Conservation (phyloP, 2,888 invertebrate species). For the Aphrophora alni region DNA sequence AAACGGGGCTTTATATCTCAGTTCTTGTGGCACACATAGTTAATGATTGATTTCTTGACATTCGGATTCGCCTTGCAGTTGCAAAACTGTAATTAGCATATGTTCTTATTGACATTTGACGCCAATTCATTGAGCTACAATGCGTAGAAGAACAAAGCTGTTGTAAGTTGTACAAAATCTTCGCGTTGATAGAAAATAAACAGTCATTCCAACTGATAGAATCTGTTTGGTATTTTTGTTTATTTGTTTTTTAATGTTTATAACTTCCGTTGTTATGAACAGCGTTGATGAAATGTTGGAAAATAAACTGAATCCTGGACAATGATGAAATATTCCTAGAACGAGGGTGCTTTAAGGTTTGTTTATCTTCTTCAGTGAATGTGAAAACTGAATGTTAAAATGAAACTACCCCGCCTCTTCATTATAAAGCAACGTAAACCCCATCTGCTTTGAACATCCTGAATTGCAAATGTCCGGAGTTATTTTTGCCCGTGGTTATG, state of each 20-base stretch:
- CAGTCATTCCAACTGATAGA: neutral
- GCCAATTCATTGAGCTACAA: neutral
- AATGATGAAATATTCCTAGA: neutral
- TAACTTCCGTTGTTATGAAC: neutral
- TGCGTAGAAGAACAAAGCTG: no score
- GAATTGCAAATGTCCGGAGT: neutral
- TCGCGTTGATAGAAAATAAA: neutral
- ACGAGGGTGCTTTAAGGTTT: neutral
- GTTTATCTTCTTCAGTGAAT: neutral
- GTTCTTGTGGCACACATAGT: no score
- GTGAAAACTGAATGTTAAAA: no score
- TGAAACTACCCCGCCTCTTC: neutral
- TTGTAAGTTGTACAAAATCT: neutral
- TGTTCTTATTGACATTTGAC: no score
- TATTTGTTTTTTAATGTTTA: neutral
- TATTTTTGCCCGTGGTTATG: neutral
- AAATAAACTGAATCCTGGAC: neutral
- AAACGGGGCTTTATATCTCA: no score
- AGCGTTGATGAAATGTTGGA: neutral
- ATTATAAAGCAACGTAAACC: neutral
- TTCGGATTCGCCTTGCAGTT: no score
- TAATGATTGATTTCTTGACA: no score
- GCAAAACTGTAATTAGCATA: no score
- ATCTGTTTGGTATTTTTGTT: neutral
- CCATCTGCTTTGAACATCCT: neutral